Evolutionary conservation across 2,888 invertebrate species (phyloP).

Genomic region (Tetheella fluctuosa): DNA sequence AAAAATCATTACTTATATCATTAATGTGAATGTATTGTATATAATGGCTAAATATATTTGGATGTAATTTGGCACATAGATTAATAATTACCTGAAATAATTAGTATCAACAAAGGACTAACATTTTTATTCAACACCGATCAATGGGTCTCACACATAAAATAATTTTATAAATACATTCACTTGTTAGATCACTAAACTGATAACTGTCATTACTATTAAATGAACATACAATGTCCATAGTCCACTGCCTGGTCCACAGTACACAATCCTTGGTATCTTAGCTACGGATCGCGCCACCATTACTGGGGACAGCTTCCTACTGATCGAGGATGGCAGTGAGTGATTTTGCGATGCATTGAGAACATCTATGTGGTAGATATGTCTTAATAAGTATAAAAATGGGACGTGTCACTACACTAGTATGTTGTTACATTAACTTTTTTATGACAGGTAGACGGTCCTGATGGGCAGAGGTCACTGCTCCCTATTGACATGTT

Average conservation of each 20-base stretch:
- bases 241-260: background rate
- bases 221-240: conserved; percentile 7
- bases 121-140: too few species aligned
- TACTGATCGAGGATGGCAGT: conserved; percentile 27
- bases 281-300: conserved; percentile 25
- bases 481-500: too few species aligned
- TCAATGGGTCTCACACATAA: background rate
- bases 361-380: background rate
- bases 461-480: too few species aligned
- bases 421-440: too few species aligned
- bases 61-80: too few species aligned
- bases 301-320: conserved; percentile 32
- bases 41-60: too few species aligned
- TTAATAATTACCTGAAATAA: too few species aligned
- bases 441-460: too few species aligned
- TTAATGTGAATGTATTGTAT: too few species aligned
- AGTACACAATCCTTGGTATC: conserved; percentile 15
- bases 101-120: too few species aligned
- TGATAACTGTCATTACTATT: background rate
- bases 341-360: conserved; percentile 36
- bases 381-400: background rate
- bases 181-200: background rate
- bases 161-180: background rate
- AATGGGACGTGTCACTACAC: background rate
- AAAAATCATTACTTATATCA: too few species aligned